A percentile compares a stretch with the other conserved stretches of the same genome.
phyloP scores from a whole-genome alignment of 2,888 invertebrate genomes.

The Eupithecia exiguata region DNA sequence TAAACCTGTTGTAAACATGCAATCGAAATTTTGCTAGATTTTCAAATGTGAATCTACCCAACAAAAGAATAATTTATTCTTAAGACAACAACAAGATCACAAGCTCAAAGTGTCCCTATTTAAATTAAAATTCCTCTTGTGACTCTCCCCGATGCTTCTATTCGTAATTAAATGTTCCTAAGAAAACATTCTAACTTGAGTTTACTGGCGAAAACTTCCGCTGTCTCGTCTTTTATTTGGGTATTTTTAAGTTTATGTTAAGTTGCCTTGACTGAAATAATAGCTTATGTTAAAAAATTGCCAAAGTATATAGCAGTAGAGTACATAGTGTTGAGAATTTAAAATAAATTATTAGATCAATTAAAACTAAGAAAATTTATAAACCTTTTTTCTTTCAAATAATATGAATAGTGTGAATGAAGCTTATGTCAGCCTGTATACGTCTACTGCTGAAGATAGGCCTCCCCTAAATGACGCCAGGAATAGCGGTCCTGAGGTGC shows the following conservation, averaged over 20 bases:
- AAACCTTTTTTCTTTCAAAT: no score
- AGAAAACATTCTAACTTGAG: slow-evolving; percentile 16
- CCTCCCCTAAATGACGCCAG: no score
- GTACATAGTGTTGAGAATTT: not conserved
- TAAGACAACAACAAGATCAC: not conserved
- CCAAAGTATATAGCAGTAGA: not conserved
- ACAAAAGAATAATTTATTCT: not conserved
- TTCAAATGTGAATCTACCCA: not conserved
- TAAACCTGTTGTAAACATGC: no score
- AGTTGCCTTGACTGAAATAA: slow-evolving; percentile 13
- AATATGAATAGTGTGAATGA: no score
- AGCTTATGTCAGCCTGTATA: no score
- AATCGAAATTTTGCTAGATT: not conserved
- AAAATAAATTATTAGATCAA: no score
- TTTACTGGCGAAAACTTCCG: slow-evolving; percentile 15
- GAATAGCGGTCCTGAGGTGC: no score
- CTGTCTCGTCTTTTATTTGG: slow-evolving; percentile 9
- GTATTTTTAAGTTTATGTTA: slow-evolving; percentile 14
- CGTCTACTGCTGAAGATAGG: no score
- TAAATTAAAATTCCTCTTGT: slow-evolving; percentile 8
- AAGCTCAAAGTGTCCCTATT: slow-evolving; percentile 6
- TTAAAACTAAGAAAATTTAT: no score
- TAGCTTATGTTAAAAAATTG: slow-evolving; percentile 14
- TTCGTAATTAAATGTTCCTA: slow-evolving; percentile 17
- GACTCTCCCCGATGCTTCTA: not conserved